Evolutionary conservation across 2,797 vertebrate species (phyloP).

Genomic region (Muscicapa striata): DNA sequence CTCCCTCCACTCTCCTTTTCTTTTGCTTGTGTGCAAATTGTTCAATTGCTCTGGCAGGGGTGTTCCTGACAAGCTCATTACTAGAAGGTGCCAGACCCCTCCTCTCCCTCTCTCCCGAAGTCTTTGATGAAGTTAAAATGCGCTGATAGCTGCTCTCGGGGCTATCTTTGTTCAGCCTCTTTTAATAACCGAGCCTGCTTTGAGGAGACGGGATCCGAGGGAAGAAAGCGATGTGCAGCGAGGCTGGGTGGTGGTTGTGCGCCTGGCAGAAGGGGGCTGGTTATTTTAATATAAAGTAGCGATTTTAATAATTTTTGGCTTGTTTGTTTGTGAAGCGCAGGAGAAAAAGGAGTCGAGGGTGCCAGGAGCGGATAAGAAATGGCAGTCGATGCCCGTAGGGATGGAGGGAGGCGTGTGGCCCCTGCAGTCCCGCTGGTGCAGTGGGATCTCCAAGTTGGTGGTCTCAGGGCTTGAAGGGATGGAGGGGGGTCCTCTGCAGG

Average conservation of each 20-base stretch:
- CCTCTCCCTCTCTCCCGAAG: conserved; percentile 52
- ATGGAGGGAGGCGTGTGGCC: background rate
- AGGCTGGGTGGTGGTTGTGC: conserved; percentile 11
- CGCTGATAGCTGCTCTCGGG: conserved; percentile 56
- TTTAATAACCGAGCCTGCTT: conserved; percentile 55
- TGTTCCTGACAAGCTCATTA: conserved; percentile 87
- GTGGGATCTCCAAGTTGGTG: conserved; percentile 53
- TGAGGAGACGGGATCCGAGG: conserved; percentile 19
- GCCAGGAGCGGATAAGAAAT: background rate
- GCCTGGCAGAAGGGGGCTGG: background rate
- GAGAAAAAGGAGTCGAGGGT: background rate
- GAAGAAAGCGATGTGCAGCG: conserved; percentile 49
- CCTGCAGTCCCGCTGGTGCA: background rate
- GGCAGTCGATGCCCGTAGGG: background rate
- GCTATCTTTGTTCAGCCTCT: conserved; percentile 57
- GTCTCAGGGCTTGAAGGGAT: conserved; percentile 16
- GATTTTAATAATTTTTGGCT: background rate
- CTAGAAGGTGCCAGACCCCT: conserved; percentile 76
- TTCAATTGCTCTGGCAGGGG: conserved; percentile 84
- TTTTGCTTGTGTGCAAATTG: conserved; percentile 83
- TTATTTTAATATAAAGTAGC: background rate
- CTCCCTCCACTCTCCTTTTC: conserved; percentile 70
- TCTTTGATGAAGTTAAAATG: conserved; percentile 68
- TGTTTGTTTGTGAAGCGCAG: background rate
- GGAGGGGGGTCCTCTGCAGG: conserved; percentile 17